These are phyloP conservation scores for Microtus richardsoni DNA, from an alignment of 2,113 vertebrate genomes.

Conservation along the genomic window DNA sequence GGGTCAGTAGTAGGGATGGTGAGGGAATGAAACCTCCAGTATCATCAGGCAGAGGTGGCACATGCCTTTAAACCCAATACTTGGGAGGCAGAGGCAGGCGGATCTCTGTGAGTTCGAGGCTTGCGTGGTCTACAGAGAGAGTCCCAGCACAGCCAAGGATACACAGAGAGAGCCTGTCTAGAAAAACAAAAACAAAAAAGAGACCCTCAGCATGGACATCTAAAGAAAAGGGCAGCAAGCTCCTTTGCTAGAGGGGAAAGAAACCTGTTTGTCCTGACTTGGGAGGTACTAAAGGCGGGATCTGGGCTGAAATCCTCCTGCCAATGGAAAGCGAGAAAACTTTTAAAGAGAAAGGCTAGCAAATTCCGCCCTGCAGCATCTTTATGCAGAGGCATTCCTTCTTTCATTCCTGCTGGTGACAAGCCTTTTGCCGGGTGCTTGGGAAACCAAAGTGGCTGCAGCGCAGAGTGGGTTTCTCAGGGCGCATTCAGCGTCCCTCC, in stretches of 20 bases:
- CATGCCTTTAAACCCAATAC: background rate
- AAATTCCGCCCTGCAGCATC: background rate
- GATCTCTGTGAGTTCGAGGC: background rate
- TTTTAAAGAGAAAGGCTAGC: background rate
- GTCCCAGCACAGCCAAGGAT: background rate
- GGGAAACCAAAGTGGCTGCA: too few species aligned
- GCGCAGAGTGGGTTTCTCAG: background rate
- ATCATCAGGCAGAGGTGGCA: background rate
- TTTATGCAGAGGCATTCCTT: background rate
- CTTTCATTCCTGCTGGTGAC: background rate
- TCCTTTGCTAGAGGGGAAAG: background rate
- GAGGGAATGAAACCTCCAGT: background rate
- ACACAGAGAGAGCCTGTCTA: background rate
- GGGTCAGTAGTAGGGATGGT: too few species aligned
- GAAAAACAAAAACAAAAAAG: background rate
- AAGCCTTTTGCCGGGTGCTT: background rate
- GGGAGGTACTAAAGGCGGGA: background rate
- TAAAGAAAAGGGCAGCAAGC: background rate
- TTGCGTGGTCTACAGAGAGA: background rate
- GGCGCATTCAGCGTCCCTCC: background rate
- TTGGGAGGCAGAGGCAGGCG: background rate
- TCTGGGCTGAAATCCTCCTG: background rate
- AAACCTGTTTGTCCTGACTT: slow-evolving; percentile 4
- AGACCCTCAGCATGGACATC: background rate
- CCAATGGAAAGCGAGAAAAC: background rate